A percentile compares a stretch with the other conserved stretches of the same genome.
These are phyloP conservation scores for Adineta ricciae DNA, from an alignment of 2,888 invertebrate genomes.

Conservation along the genomic window DNA sequence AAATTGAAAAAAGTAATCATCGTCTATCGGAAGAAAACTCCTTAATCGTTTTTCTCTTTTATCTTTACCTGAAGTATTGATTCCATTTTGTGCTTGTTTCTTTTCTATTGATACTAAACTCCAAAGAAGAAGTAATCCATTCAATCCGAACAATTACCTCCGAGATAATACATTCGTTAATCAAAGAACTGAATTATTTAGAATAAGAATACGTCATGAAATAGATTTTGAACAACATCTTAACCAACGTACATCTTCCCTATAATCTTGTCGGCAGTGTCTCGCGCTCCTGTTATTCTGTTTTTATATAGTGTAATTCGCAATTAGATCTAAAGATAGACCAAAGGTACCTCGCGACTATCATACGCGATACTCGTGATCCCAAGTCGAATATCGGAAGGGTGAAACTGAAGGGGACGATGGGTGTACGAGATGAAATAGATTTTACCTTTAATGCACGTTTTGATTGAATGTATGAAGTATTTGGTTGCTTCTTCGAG, in stretches of 20 bases:
- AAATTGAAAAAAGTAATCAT: conserved; percentile 5
- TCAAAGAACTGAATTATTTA: background rate
- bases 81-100: background rate
- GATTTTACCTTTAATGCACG: too few species aligned
- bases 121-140: background rate
- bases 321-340: too few species aligned
- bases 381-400: too few species aligned
- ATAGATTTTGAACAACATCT: background rate
- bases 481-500: background rate
- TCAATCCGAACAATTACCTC: background rate
- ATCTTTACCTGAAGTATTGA: background rate
- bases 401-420: too few species aligned
- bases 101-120: background rate
- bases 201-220: too few species aligned
- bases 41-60: conserved; percentile 1
- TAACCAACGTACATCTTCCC: background rate
- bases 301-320: too few species aligned
- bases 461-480: background rate
- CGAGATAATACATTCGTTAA: background rate
- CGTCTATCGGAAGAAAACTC: conserved; percentile 3
- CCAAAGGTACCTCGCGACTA: too few species aligned
- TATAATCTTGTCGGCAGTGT: background rate
- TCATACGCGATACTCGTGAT: too few species aligned
- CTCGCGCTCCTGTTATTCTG: too few species aligned
- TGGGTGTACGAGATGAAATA: too few species aligned